Conservation (phyloP, 2,113 vertebrate species). For the Montifringilla adamsi region DNA sequence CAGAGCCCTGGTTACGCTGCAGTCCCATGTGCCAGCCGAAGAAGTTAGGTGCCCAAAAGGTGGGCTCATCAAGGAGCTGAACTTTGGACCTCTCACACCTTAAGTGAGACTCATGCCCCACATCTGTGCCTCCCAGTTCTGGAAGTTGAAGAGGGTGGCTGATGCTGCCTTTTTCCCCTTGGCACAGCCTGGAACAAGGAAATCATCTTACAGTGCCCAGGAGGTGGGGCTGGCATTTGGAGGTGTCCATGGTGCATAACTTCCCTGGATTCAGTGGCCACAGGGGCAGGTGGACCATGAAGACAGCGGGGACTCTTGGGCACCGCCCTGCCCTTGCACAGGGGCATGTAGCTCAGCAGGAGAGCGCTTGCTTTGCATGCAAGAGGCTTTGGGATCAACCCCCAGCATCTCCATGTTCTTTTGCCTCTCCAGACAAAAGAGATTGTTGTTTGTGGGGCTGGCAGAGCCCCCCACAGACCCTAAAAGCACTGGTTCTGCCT, state of each 20-base stretch:
- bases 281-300: not conserved
- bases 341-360: not conserved
- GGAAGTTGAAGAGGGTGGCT: not conserved
- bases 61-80: not conserved
- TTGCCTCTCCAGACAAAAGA: not conserved
- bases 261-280: no score
- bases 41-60: not conserved
- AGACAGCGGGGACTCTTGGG: no score
- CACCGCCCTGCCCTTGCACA: no score
- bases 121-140: not conserved
- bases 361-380: not conserved
- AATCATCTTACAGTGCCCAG: not conserved
- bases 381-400: not conserved
- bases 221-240: not conserved
- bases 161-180: not conserved
- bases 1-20: not conserved
- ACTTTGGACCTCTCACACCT: not conserved
- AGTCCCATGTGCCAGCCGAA: no score
- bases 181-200: not conserved
- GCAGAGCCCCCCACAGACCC: fast-evolving
- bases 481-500: not conserved
- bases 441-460: no score
- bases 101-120: not conserved
- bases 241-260: not conserved
- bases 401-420: not conserved